Base-by-base conservation (phyloP, 2,797 vertebrate genomes). In the Parambassis ranga region DNA sequence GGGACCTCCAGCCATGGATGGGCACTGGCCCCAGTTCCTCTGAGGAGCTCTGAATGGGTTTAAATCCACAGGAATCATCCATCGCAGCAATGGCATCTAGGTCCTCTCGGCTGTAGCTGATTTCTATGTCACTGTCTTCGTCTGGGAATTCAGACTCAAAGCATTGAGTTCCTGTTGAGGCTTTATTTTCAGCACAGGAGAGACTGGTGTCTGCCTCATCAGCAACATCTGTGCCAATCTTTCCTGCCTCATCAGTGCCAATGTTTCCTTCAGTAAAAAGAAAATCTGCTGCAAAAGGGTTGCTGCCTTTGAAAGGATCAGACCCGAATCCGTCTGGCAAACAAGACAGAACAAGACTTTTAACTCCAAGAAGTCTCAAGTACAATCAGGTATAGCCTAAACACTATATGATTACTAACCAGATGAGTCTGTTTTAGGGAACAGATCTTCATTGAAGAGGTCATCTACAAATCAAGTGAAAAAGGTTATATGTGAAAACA, bases 381-480 rank as follows among this genome's bases (percentile, higher is more conserved):
- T 44, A 7, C 62, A 61, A 47, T 7, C 3, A 42, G 20, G 10
- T 14, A 11, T 58, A 49, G 33, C 6, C 50, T 0, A 41, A n/a
- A 5, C 13, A 5, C 8, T 27, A 16, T 13, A 16, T 20, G 30
- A 63, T 0, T 44, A 88, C 93, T 92, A 66, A 97, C 97, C 95
- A 57, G 92, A 91, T 37, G 86, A 69, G 43, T 93, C 90, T n/a
- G 94, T 94, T 92, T 96, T 96, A 42, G 93, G 94, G 85, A 98
- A 99, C 38, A 95, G 90, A 61, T 97, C 95, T 89, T 98, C 96
- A 76, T 94, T 94, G 85, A 98, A 98, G 79, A 96, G 94, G 79
- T 97, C 95, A 81, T 90, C 96, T 98, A 73, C 4, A 66, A 84
- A 83, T 72, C 13, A 69, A 35, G 10, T n/a, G 3, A 61, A 44